Conservation (phyloP, 2,888 invertebrate genomes). For the Standfussiana lucernea region DNA sequence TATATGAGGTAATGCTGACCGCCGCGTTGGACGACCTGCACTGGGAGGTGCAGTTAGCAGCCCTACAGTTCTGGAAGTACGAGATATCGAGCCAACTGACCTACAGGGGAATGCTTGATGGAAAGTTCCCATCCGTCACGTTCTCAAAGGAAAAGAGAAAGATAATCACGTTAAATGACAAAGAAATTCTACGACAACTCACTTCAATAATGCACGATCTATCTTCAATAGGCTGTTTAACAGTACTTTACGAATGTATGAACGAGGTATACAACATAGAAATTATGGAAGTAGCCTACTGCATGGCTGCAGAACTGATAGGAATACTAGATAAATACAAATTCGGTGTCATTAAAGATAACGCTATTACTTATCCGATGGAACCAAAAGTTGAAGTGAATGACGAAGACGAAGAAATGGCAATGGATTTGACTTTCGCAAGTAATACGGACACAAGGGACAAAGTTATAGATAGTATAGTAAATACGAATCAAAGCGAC, state of each 20-base stretch:
- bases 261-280: slow-evolving; percentile 92
- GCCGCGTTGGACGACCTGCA: slow-evolving; percentile 92
- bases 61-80: slow-evolving; percentile 92
- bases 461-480: slow-evolving; percentile 90
- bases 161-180: slow-evolving; percentile 92
- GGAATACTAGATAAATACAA: slow-evolving; percentile 88
- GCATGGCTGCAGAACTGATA: slow-evolving; percentile 86
- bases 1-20: slow-evolving; percentile 91
- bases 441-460: slow-evolving; percentile 41
- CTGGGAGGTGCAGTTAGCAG: slow-evolving; percentile 94
- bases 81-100: slow-evolving; percentile 90
- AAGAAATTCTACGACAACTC: slow-evolving; percentile 91
- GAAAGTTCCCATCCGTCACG: slow-evolving; percentile 93
- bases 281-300: slow-evolving; percentile 91
- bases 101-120: slow-evolving; percentile 92
- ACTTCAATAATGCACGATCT: slow-evolving; percentile 91
- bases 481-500: slow-evolving; percentile 88
- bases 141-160: slow-evolving; percentile 94
- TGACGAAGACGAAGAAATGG: slow-evolving; percentile 45
- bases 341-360: slow-evolving; percentile 68
- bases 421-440: slow-evolving; percentile 43
- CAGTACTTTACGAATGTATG: slow-evolving; percentile 92
- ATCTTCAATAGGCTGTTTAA: slow-evolving; percentile 92
- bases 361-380: slow-evolving; percentile 32
- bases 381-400: slow-evolving; percentile 17